Percentiles rank a stretch among this genome's conserved stretches.
Evolutionary conservation across 2,113 vertebrate genomes (phyloP).

Genomic region (Petroica traversi): DNA sequence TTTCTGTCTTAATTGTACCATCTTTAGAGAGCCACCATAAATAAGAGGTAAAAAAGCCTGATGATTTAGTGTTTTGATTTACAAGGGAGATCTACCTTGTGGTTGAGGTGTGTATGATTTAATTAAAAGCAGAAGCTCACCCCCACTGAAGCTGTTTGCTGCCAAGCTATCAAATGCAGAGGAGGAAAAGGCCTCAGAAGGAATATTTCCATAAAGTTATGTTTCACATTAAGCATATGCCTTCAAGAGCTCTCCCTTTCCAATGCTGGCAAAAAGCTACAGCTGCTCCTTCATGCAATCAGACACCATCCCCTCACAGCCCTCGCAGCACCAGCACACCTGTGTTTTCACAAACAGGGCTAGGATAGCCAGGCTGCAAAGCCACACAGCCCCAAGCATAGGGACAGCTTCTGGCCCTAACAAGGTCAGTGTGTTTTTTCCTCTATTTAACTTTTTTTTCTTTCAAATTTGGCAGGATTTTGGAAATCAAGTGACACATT

Average conservation of each 20-base stretch:
- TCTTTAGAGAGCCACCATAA: background rate
- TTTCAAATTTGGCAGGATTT: background rate
- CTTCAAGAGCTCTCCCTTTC: background rate
- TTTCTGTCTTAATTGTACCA: background rate
- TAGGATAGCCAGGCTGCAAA: background rate
- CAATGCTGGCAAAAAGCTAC: background rate
- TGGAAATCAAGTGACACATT: background rate
- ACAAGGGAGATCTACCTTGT: background rate
- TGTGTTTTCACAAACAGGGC: background rate
- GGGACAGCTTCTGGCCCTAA: background rate
- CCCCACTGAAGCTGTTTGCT: background rate
- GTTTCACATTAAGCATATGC: background rate
- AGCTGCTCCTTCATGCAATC: background rate
- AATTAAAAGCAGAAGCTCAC: slow-evolving; percentile 12
- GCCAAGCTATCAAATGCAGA: background rate
- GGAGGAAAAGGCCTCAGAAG: background rate
- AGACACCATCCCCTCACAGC: background rate
- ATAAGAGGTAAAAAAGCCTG: background rate
- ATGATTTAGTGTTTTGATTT: slow-evolving; percentile 1
- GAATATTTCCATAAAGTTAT: background rate
- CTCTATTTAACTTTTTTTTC: background rate
- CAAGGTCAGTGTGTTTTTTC: background rate
- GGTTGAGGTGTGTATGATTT: background rate
- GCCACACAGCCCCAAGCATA: background rate
- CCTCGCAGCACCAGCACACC: background rate